Conservation (phyloP, 2,888 invertebrate genomes). For the Linnaemya tessellans region DNA sequence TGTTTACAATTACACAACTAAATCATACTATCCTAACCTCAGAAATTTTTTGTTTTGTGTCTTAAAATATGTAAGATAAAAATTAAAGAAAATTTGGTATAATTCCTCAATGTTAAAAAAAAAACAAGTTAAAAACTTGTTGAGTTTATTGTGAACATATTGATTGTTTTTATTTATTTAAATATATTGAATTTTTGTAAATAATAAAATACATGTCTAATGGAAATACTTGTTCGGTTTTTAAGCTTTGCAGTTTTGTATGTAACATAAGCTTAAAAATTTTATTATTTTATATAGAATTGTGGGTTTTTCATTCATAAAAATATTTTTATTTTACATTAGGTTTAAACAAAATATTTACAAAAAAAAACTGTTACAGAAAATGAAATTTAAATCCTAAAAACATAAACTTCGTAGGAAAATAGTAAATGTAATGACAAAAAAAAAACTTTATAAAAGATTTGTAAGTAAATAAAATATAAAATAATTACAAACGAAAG, state of each 20-base stretch:
- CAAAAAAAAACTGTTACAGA: not conserved
- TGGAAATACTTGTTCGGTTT: not conserved
- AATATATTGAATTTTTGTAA: not conserved
- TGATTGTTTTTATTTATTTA: not conserved
- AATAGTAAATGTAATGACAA: constrained; percentile 6
- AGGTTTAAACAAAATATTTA: not conserved
- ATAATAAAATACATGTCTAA: not conserved
- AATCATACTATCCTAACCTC: too few species aligned
- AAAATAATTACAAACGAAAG: not conserved
- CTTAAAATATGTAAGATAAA: too few species aligned
- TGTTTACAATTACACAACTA: too few species aligned
- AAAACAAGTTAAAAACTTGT: too few species aligned
- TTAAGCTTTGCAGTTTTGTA: not conserved
- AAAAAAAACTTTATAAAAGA: not conserved
- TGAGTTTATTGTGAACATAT: not conserved
- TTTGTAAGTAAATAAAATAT: constrained; percentile 16
- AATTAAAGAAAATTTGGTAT: too few species aligned
- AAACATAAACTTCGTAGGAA: constrained; percentile 4
- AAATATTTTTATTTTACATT: not conserved
- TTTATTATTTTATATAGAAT: not conserved
- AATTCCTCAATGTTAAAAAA: too few species aligned
- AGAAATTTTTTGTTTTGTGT: too few species aligned
- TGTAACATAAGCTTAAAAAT: not conserved
- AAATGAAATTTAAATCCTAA: constrained; percentile 2
- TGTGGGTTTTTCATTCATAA: not conserved